These are phyloP conservation scores for Falco naumanni DNA, from an alignment of 2,797 vertebrate species.

Conservation along the genomic window DNA sequence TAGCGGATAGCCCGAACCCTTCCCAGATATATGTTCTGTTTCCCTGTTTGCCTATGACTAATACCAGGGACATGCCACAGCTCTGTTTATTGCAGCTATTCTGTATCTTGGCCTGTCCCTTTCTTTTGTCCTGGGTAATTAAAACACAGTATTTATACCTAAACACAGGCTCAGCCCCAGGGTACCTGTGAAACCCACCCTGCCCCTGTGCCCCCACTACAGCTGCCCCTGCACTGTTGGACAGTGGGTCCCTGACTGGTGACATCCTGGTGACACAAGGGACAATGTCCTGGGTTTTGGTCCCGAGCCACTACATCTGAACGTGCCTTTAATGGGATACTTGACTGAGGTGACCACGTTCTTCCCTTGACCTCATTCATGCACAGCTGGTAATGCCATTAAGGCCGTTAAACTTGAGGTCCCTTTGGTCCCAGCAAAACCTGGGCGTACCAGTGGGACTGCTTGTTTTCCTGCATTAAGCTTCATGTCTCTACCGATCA, in stretches of 20 bases:
- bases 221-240: background rate
- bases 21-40: constrained; percentile 12
- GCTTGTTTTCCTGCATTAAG: background rate
- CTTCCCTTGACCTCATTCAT: background rate
- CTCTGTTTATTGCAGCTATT: background rate
- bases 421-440: background rate
- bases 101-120: background rate
- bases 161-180: background rate
- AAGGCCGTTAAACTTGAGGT: background rate
- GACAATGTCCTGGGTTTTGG: accelerated
- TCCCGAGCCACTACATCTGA: background rate
- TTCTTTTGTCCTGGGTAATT: background rate
- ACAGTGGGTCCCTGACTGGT: accelerated
- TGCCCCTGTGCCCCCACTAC: accelerated
- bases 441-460: accelerated
- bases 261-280: background rate
- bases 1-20: background rate
- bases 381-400: accelerated
- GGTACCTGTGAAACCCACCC: background rate
- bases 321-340: background rate
- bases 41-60: background rate
- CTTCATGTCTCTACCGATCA: accelerated
- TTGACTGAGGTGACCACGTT: background rate
- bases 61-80: background rate
- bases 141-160: background rate